phyloP scores from a whole-genome alignment of 2,888 invertebrate species.

The Meandrusa payeni region DNA sequence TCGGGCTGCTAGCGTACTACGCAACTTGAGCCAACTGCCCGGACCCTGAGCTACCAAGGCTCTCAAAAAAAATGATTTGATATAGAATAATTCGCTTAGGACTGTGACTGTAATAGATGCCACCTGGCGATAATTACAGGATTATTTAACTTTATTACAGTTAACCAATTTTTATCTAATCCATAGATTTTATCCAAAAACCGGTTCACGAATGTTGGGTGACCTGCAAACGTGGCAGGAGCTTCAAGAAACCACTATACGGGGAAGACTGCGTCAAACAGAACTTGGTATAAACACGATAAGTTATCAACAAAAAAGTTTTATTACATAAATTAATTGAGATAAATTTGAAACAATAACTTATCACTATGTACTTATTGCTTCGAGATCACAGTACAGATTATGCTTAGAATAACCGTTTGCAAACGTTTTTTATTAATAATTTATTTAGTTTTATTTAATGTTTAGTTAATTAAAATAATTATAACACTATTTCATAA shows the following conservation, averaged over 20 bases:
- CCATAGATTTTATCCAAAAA: conserved; percentile 64
- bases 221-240: conserved; percentile 69
- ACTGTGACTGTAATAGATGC: no score
- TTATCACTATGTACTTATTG: conserved; percentile 71
- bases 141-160: no score
- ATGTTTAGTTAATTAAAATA: no score
- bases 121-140: no score
- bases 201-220: conserved; percentile 72
- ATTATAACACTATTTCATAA: no score
- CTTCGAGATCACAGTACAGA: conserved; percentile 70
- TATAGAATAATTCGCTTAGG: no score
- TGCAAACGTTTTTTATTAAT: no score
- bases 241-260: conserved; percentile 62
- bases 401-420: neutral
- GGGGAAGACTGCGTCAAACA: conserved; percentile 47
- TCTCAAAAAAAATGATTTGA: no score
- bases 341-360: conserved; percentile 60
- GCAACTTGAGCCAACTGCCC: no score
- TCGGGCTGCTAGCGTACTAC: no score
- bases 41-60: no score
- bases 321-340: conserved; percentile 42
- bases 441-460: no score
- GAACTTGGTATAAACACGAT: conserved; percentile 41
- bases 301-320: conserved; percentile 26
- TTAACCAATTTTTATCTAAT: neutral